Percentiles rank a stretch among this genome's conserved stretches.
Evolutionary conservation across 2,888 invertebrate species (phyloP).

Genomic region (Oscheius onirici): DNA sequence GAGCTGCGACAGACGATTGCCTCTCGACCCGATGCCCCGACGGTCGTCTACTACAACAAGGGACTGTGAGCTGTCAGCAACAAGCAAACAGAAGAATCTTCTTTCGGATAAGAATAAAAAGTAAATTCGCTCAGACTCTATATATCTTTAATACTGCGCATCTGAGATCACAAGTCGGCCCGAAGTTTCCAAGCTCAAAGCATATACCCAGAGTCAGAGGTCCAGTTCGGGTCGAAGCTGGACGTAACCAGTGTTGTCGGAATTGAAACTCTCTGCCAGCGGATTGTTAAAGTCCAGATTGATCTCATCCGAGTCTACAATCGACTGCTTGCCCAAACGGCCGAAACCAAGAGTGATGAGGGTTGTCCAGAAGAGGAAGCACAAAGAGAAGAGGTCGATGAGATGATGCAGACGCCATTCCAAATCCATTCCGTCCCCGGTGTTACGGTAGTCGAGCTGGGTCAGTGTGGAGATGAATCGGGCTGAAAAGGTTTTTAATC

Average conservation of each 20-base stretch:
- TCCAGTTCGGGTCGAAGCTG: conserved; percentile 23
- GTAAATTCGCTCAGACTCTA: no score
- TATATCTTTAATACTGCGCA: no score
- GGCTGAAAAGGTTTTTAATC: no score
- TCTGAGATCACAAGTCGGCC: no score
- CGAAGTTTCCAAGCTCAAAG: no score
- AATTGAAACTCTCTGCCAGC: background rate
- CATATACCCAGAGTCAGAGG: background rate
- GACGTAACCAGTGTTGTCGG: conserved; percentile 6
- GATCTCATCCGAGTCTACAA: background rate
- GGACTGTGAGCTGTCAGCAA: conserved; percentile 76
- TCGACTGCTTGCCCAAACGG: background rate
- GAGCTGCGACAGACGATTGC: conserved; percentile 79
- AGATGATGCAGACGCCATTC: conserved; percentile 27
- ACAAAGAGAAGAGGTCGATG: conserved; percentile 16
- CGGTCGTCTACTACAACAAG: conserved; percentile 86
- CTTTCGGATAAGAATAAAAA: no score
- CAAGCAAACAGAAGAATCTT: background rate
- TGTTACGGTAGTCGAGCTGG: conserved; percentile 29
- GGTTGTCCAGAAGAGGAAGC: conserved; percentile 13
- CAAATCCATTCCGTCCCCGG: conserved; percentile 19
- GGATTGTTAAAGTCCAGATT: conserved; percentile 31
- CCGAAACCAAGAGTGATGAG: background rate
- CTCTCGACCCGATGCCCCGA: conserved; percentile 77
- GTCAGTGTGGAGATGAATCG: conserved; percentile 24